Evolutionary conservation across 2,888 invertebrate species (phyloP), one percentile per base, ranked within the genome.

Genomic region (Ichneumoninae sp.): DNA sequence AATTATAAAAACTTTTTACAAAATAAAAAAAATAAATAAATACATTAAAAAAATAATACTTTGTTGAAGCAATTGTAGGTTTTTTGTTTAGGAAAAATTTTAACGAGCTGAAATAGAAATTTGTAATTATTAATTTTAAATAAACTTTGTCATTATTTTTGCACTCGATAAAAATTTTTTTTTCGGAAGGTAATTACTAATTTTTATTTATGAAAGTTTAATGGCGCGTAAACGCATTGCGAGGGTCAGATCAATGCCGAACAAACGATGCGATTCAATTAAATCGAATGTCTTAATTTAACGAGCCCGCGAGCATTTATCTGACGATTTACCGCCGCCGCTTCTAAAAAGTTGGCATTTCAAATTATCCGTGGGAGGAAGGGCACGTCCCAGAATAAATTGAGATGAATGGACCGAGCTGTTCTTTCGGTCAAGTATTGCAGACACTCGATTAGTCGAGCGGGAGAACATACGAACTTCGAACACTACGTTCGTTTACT

Each of bases 341-440:
- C 30, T 10, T 68, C 69, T 36, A 74, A 74, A 81, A 81, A 77
- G 68, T 54, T 44, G 63, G 13, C 30, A 63, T 47, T 22, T 26
- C 44, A 66, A 73, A 77, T 73, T 66, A 50, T 16, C 47, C 57
- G 66, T 71, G n/a, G 54, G 57, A 50, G 57, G 82, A 57, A 73
- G 47, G 77, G 47, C 22, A 36, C 3, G 57, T 50, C 71, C 33
- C 22, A 60, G 40, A n/a, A 73, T 47, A 73, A 73, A 73, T 78
- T 36, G 36, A 77, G 82, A 73, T 77, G 71, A 83, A 83, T 83
- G 82, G 60, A 78, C 57, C 44, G 47, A 60, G 50, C 68, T 83
- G 77, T 78, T 77, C 47, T 13, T 6, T 44, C 71, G 10, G 36
- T 54, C 57, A 30, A 50, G 57, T 22, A 22, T 54, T 13, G 65